Base-by-base conservation (phyloP, 2,113 vertebrate species). In the Thunnus thynnus region DNA sequence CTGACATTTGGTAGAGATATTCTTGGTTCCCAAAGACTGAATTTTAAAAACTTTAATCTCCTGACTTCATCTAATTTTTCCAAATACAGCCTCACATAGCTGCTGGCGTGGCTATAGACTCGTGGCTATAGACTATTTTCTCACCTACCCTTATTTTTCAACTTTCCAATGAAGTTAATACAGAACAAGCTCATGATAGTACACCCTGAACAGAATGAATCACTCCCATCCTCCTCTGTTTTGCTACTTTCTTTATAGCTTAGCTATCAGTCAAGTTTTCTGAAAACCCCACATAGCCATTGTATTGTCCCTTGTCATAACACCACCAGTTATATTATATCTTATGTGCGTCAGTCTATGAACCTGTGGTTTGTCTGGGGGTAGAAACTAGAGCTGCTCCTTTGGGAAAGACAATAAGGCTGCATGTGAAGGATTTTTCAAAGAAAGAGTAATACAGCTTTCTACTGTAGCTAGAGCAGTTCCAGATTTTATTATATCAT, bases 311-410 rank as follows among this genome's bases (percentile, higher is more conserved):
- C 50, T 68, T 36, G 48, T 84, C 63, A 72, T 72, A 61, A 65
- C 32, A 80, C 41, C 48, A 18, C 13, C 61, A 46, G 69, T 78
- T 58, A 66, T 78, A 73, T 83, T 67, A 80, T 58, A 79, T 82
- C 64, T 51, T 14, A 32, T 55, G 52, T 48, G 68, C 50, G 58
- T 84, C 48, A 58, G 36, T 69, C 71, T 51, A 8, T 57, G 22
- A 57, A 60, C 50, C 54, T 74, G 64, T 30, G 66, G 66, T 76
- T 58, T 76, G 46, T 70, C 54, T 71, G 72, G 46, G 30, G 50
- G 27, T 20, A 47, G 81, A 86, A 87, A 87, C 57, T 58, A 14
- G 74, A 82, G 47, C 63, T 75, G 64, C 50, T 56, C 60, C 70
- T 67, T 20, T 30, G 72, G 74, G 58, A 78, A 67, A 80, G 60